Evolutionary conservation across 2,113 vertebrate species (phyloP).

Genomic region (Tragelaphus strepsiceros): DNA sequence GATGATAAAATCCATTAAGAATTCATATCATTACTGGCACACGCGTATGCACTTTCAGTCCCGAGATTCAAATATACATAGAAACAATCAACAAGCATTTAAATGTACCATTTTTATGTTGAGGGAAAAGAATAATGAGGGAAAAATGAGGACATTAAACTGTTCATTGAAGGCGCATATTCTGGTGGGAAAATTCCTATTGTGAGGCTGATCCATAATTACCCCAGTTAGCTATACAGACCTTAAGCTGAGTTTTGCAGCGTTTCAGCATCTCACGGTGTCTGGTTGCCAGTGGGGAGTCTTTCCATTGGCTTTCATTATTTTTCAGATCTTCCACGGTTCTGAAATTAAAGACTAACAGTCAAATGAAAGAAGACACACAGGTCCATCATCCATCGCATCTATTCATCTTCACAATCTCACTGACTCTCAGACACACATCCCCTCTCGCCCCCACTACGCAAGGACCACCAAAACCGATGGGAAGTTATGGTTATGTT

Average conservation of each 20-base stretch:
- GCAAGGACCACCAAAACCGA: not conserved
- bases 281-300: slow-evolving; percentile 92
- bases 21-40: not conserved
- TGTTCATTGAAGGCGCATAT: not conserved
- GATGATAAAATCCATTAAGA: not conserved
- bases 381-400: not conserved
- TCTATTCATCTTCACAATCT: not conserved
- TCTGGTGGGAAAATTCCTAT: not conserved
- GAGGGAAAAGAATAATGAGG: not conserved
- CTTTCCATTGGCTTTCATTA: slow-evolving; percentile 98
- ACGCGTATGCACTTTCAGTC: not conserved
- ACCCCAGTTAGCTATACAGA: slow-evolving; percentile 70
- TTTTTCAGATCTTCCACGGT: slow-evolving; percentile 98
- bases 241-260: slow-evolving; percentile 99
- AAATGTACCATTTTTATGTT: not conserved
- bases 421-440: not conserved
- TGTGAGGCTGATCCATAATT: fast-evolving
- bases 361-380: not conserved
- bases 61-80: not conserved
- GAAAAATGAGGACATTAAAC: not conserved
- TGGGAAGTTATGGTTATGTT: not conserved
- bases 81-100: not conserved
- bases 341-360: slow-evolving; percentile 76
- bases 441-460: not conserved
- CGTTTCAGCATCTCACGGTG: slow-evolving; percentile 98